Base-by-base conservation (phyloP, 2,888 invertebrate species). In the Acleris laterana region DNA sequence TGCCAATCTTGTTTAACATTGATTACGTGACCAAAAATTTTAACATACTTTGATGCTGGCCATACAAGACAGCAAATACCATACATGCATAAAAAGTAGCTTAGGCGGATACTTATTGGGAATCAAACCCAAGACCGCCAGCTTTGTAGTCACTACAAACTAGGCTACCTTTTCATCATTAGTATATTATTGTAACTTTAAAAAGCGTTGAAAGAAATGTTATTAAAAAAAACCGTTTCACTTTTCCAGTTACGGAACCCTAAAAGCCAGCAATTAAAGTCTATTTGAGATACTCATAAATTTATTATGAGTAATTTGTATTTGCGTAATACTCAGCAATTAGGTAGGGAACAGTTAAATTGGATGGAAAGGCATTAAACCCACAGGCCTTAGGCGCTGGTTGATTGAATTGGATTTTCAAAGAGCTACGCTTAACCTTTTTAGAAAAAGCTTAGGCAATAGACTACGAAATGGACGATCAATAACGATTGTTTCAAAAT, bases 391-490 rank as follows among this genome's bases (percentile, higher is more conserved):
- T 17, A 55, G 60, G 65, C 65, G 44, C 44, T 56, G 28, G 42
- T 55, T 50, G 60, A 60, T 56, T 61, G 56, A 61, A 61, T 65
- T 56, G 55, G 60, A 65, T 61, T 55, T 65, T 61, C 65, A 50
- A 65, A 61, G 64, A 59, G 65, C 59, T 61, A 61, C 53, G 53
- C 55, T 65, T 65, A 61, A 60, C 65, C 55, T 65, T 56, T 61
- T 65, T 60, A 42, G 56, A 19, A 56, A n/a, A 57, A 17, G 56
- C 56, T 65, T 65, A 56, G 50, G 55, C 55, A 61, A 65, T 48
- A 65, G 55, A 38, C 32, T 22, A 60, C 42, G 46, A 63, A 58
- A 44, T 46, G 52, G n/a, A 42, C 48, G 53, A 60, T 63, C 44
- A 52, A 49, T 49, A 48, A 44, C 44, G 44, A 56, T 46, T 46